These are phyloP conservation scores for Micronycteris hirsuta DNA, from an alignment of 2,113 vertebrate genomes.

Conservation along the genomic window DNA sequence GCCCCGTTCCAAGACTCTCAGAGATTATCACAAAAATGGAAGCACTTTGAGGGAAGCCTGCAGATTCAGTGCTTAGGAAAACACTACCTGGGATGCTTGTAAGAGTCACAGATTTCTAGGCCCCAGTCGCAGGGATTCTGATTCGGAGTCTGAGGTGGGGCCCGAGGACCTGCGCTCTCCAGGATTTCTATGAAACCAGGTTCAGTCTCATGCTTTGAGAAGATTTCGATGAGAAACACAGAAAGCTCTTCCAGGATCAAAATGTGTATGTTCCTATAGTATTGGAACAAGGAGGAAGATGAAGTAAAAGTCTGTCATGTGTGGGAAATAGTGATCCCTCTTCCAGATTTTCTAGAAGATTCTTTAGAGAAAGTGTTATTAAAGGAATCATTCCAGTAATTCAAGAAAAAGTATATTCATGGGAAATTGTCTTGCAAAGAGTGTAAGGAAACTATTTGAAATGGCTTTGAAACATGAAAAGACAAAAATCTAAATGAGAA, in stretches of 20 bases:
- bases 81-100: neutral
- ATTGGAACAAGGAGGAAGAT: neutral
- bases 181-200: neutral
- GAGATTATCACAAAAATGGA: neutral
- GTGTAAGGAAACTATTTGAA: neutral
- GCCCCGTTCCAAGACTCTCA: neutral
- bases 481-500: neutral
- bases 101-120: neutral
- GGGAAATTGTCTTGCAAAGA: neutral
- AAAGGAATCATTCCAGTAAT: neutral
- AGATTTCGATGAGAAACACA: neutral
- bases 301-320: neutral
- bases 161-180: neutral
- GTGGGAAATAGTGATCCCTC: neutral
- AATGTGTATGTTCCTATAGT: neutral
- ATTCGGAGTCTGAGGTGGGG: neutral
- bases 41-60: neutral
- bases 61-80: neutral
- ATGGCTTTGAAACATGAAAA: neutral
- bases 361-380: neutral
- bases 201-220: neutral
- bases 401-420: neutral
- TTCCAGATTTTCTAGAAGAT: neutral
- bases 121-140: neutral
- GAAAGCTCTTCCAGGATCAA: neutral